Base-by-base conservation (phyloP, 2,888 invertebrate genomes). In the Harpalus rufipes region DNA sequence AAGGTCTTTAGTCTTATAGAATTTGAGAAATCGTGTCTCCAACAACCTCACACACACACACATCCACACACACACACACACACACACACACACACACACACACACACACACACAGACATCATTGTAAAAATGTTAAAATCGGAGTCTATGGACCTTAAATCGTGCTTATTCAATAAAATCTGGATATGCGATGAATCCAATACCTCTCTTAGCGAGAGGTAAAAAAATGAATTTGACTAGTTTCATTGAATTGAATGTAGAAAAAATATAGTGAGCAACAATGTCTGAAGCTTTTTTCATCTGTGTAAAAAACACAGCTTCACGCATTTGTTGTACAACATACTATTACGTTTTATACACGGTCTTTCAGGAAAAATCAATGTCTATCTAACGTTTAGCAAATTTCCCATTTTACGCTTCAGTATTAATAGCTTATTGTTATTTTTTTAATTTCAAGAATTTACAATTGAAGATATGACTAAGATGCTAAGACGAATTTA, bases 381-480 rank as follows among this genome's bases (percentile, higher is more conserved):
- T 51, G 12, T 12, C 44, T 51, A 8, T 12, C 44, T 12, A 12
- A 12, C 44, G 44, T 51, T 51, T 51, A 51, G 44, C 44, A 51
- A 51, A 51, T 51, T 51, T 51, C 44, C 44, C 44, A 51, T 51
- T 51, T 51, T 51, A 51, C 12, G 44, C 44, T 51, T 51, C 44
- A 51, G 44, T 51, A 51, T 51, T 51, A 51, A 51, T 51, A 12
- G 12, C 44, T 51, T 10, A 51, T 51, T 51, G 44, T 51, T 51
- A 51, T 51, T 51, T 51, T 51, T 51, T 51, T 51, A 7, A 51
- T 51, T 51, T 51, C 44, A 51, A 12, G 44, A 51, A 51, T 51
- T 8, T 51, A 12, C 44, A 51, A 51, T 51, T 12, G 44, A 51
- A 51, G 44, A 51, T 12, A 51, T 51, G 44, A 51, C 44, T 51